Evolutionary conservation across 2,888 invertebrate genomes (phyloP).

Genomic region (Leucoma salicis): DNA sequence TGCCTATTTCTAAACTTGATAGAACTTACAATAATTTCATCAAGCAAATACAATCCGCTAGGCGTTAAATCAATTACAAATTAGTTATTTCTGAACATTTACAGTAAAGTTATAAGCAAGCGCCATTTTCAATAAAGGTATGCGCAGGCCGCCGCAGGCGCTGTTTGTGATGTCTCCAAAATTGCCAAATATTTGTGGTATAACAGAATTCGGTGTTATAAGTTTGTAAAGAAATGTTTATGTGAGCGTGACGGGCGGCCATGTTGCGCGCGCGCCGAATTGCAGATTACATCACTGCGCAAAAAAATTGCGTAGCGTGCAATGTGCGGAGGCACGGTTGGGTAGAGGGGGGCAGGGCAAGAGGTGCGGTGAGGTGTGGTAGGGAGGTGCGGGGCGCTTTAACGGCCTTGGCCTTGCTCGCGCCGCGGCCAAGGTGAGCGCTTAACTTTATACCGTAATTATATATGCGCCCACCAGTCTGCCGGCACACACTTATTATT

Average conservation of each 20-base stretch:
- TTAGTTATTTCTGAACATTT: constrained; percentile 2
- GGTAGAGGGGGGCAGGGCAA: constrained; percentile 25
- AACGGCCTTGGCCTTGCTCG: constrained; percentile 78
- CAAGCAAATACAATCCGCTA: constrained; percentile 15
- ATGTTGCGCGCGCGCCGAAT: constrained; percentile 75
- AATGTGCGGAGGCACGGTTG: constrained; percentile 22
- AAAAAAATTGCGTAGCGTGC: constrained; percentile 67
- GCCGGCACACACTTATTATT: constrained; percentile 53
- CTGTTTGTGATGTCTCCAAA: constrained; percentile 13
- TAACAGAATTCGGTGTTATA: constrained; percentile 25
- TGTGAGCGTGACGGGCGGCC: constrained; percentile 49
- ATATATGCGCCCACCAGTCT: constrained; percentile 76
- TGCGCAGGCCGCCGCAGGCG: constrained; percentile 10
- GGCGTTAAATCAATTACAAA: constrained; percentile 14
- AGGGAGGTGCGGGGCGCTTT: constrained; percentile 34
- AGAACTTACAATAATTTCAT: constrained; percentile 14
- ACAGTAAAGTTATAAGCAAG: constrained; percentile 3
- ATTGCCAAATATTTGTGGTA: constrained; percentile 15
- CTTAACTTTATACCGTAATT: constrained; percentile 64
- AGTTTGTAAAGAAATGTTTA: constrained; percentile 34
- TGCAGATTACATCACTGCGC: constrained; percentile 77
- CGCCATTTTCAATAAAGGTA: not conserved
- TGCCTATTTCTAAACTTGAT: no score
- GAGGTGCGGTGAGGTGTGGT: constrained; percentile 24
- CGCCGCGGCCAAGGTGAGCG: constrained; percentile 74